Percentiles rank a stretch among this genome's conserved stretches.
Conservation (phyloP, 2,113 vertebrate species). For the Chloebia gouldiae region DNA sequence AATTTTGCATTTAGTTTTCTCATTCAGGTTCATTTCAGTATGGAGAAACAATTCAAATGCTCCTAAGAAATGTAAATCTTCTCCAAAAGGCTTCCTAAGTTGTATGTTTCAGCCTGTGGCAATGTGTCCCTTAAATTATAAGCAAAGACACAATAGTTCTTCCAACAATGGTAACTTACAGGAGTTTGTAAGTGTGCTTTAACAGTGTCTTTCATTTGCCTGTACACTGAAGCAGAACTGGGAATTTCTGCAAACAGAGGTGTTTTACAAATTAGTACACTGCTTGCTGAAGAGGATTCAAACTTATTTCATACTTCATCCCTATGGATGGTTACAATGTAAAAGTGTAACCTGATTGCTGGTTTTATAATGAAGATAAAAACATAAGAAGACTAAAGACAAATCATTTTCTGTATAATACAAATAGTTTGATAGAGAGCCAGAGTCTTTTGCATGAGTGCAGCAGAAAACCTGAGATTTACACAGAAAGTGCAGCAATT, state of each 20-base stretch:
- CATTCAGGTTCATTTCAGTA: not conserved
- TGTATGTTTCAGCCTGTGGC: not conserved
- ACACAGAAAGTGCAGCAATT: not conserved
- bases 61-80: not conserved
- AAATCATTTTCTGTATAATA: not conserved
- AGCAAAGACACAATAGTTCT: not conserved
- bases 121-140: not conserved
- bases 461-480: slow-evolving; percentile 26
- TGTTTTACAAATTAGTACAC: not conserved
- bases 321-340: not conserved
- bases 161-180: not conserved
- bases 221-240: not conserved
- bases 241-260: not conserved
- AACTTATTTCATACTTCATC: not conserved
- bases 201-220: not conserved
- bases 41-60: not conserved
- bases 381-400: not conserved
- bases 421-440: not conserved
- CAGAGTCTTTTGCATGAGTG: not conserved
- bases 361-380: not conserved
- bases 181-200: not conserved
- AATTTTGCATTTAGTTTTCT: not conserved
- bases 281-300: not conserved
- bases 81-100: not conserved
- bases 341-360: not conserved